Conservation (phyloP, 53 echinoderm and acorn worm species). For the Astropecten irregularis region DNA sequence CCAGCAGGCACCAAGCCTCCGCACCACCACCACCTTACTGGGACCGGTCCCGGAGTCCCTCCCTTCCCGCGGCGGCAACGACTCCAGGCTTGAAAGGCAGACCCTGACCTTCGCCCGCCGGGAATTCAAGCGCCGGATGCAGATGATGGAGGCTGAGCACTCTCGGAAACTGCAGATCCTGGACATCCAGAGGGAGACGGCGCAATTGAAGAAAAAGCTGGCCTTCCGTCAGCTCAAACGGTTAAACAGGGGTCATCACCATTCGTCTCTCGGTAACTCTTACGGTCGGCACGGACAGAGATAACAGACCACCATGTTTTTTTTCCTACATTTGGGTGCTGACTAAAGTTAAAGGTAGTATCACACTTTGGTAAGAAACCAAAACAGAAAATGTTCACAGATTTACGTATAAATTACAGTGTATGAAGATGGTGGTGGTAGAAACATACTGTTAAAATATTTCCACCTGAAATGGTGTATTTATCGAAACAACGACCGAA, state of each 20-base stretch:
- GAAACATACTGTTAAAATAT: too few relatives aligned
- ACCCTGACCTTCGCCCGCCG: conserved; percentile 24
- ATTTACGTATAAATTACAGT: too few relatives aligned
- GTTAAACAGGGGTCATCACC: neutral
- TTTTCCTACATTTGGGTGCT: too few relatives aligned
- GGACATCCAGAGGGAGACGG: conserved; percentile 8
- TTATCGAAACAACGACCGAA: too few relatives aligned
- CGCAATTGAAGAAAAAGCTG: conserved; percentile 18
- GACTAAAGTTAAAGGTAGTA: too few relatives aligned
- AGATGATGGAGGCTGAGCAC: conserved; percentile 33
- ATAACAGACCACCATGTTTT: neutral
- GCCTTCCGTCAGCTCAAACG: conserved; percentile 18
- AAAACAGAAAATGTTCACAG: too few relatives aligned
- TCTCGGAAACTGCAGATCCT: conserved; percentile 31
- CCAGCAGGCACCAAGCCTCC: neutral
- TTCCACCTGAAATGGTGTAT: too few relatives aligned
- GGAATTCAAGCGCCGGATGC: conserved; percentile 45
- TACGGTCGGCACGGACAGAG: neutral
- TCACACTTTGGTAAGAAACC: too few relatives aligned
- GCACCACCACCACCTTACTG: too few relatives aligned
- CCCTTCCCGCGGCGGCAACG: neutral
- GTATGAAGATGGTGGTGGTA: too few relatives aligned
- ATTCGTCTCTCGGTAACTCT: neutral
- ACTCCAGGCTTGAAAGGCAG: conserved; percentile 7
- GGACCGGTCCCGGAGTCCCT: too few relatives aligned